phyloP scores from a whole-genome alignment of 2,888 invertebrate species.

The Lordiphosa fenestrarum region DNA sequence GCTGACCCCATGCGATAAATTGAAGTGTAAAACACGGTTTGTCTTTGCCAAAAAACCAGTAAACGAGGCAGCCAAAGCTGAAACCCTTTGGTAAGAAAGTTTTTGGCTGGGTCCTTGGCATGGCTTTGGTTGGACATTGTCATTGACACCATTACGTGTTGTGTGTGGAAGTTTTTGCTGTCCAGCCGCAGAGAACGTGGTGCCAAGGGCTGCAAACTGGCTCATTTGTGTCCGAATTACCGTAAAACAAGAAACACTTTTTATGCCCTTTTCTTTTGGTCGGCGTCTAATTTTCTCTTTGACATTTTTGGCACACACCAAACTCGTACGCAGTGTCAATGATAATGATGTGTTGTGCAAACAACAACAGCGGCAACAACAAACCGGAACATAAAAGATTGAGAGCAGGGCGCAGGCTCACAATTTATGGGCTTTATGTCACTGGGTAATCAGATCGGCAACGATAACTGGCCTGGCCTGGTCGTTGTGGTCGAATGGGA shows the following conservation, averaged over 20 bases:
- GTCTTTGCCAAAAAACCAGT: conserved; percentile 25
- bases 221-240: conserved; percentile 52
- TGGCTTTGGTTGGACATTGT: conserved; percentile 35
- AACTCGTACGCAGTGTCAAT: conserved; percentile 46
- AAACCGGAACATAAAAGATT: background rate
- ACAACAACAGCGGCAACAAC: conserved; percentile 14
- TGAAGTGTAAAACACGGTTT: conserved; percentile 22
- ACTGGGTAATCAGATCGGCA: conserved; percentile 57
- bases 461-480: conserved; percentile 38
- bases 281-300: conserved; percentile 3
- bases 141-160: conserved; percentile 62
- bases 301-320: conserved; percentile 37
- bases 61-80: conserved; percentile 14
- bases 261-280: conserved; percentile 23
- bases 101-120: conserved; percentile 4
- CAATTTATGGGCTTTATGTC: conserved; percentile 39
- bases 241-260: conserved; percentile 42
- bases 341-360: conserved; percentile 60
- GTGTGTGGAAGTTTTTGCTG: conserved; percentile 35
- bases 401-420: conserved; percentile 8
- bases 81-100: conserved; percentile 15
- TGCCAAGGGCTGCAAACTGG: conserved; percentile 32
- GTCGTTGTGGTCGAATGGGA: background rate
- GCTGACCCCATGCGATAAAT: conserved; percentile 35
- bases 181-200: conserved; percentile 25